A percentile compares a stretch with the other conserved stretches of the same genome.
phyloP scores from a whole-genome alignment of 2,113 vertebrate species.

The Sardina pilchardus region DNA sequence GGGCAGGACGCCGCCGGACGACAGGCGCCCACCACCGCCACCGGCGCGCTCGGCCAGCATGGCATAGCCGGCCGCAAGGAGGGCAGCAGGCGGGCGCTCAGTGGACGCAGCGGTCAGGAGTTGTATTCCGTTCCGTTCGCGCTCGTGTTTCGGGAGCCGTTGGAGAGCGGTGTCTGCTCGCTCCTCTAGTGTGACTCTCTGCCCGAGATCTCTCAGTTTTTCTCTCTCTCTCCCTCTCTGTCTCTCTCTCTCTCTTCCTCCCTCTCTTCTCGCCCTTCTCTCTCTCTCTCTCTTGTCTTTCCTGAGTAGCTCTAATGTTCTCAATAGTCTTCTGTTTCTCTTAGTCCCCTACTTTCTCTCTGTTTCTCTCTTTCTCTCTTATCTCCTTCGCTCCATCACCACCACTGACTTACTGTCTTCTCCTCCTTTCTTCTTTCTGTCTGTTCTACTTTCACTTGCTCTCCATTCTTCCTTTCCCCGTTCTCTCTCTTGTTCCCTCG shows the following conservation, averaged over 20 bases:
- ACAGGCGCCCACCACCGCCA: constrained; percentile 28
- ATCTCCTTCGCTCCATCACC: background rate
- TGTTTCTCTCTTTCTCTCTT: background rate
- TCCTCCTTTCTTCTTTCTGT: background rate
- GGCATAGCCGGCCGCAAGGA: constrained; percentile 47
- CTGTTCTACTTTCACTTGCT: constrained; percentile 4
- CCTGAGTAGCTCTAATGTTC: background rate
- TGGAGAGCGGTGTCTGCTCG: background rate
- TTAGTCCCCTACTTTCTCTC: background rate
- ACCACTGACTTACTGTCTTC: background rate
- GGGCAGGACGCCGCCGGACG: constrained; percentile 47
- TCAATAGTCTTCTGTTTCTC: background rate
- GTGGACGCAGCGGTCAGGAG: background rate
- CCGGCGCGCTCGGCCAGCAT: constrained; percentile 70
- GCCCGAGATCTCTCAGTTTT: background rate
- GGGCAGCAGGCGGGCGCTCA: background rate
- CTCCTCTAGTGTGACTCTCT: constrained; percentile 3
- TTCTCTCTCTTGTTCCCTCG: background rate
- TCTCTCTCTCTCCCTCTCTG: background rate
- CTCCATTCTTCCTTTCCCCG: background rate
- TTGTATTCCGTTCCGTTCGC: constrained; percentile 19
- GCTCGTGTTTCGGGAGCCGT: background rate
- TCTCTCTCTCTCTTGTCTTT: background rate
- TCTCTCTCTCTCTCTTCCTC: background rate
- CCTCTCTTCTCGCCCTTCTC: background rate